Percentiles rank a stretch among this genome's conserved stretches.
Evolutionary conservation across 2,888 invertebrate species (phyloP).

Genomic region (Stenoptilia bipunctidactyla): DNA sequence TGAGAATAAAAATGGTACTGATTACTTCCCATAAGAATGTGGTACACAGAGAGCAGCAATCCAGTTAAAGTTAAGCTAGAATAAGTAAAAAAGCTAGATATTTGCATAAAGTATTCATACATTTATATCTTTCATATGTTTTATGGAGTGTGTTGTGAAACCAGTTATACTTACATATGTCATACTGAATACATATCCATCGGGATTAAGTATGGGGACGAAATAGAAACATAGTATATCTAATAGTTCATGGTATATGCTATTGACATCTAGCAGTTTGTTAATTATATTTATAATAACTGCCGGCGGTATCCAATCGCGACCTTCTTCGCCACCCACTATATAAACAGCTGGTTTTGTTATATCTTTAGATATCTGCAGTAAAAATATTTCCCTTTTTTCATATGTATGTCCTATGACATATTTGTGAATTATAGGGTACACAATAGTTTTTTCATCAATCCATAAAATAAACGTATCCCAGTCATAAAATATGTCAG

Average conservation of each 20-base stretch:
- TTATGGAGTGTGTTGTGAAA: too few relatives aligned
- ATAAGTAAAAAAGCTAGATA: too few relatives aligned
- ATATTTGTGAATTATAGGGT: conserved; percentile 22
- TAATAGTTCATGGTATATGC: conserved; percentile 18
- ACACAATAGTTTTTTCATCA: conserved; percentile 18
- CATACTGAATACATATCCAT: conserved; percentile 45
- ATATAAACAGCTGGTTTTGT: conserved; percentile 36
- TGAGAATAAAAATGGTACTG: too few relatives aligned
- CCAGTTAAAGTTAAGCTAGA: too few relatives aligned
- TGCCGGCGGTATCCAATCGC: conserved; percentile 44
- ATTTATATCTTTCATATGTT: too few relatives aligned
- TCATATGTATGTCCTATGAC: conserved; percentile 37
- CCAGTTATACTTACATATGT: conserved; percentile 26
- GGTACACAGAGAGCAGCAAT: too few relatives aligned
- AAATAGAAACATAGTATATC: conserved; percentile 41
- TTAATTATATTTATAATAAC: conserved; percentile 34
- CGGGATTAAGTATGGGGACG: conserved; percentile 51
- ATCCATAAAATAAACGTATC: conserved; percentile 27
- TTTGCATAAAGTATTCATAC: too few relatives aligned
- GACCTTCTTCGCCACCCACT: conserved; percentile 47
- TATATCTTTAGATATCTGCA: conserved; percentile 30
- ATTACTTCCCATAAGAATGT: too few relatives aligned
- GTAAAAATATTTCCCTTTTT: conserved; percentile 32
- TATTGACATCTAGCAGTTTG: conserved; percentile 22
- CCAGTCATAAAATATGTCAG: conserved; percentile 24